Base-by-base conservation (phyloP, 2,888 invertebrate genomes). In the Epistrophe grossulariae region DNA sequence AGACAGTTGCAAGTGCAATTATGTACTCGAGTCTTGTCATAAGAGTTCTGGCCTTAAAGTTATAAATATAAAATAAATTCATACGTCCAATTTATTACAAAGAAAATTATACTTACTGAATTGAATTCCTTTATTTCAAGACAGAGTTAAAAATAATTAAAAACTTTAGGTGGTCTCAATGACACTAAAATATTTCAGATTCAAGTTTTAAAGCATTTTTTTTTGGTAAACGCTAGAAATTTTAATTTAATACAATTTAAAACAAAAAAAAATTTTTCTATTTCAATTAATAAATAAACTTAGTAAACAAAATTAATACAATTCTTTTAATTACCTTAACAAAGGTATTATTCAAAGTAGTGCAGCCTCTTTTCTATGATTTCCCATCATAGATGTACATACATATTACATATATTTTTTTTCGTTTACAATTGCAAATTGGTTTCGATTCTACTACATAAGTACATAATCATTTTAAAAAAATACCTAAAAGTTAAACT, bases 381-480 rank as follows among this genome's bases (percentile, higher is more conserved):
- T n/a, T 57, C 1, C 60, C 17, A 55, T 70, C 31, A 35, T 68
- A 19, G 17, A 43, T 52, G 10, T n/a, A 31, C 28, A 35, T 31
- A 31, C 5, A 35, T n/a, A n/a, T n/a, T n/a, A n/a, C n/a, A 35
- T 35, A 64, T 45, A 55, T 60, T 5, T 31, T 9, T 48, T 38
- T 66, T 13, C 70, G 6, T 48, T 17, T 19, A 38, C n/a, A 24
- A 13, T 72, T 24, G 0, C 57, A 45, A 79, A 62, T 83, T 68
- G 24, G n/a, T 38, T 70, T 68, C 50, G 68, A 60, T 64, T 74
- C 48, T 76, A 45, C 40, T 83, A 66, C 48, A 31, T 68, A 83
- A 83, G 83, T 83, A 83, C 83, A 83, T 83, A 19, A 52, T 62
- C 38, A 60, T 48, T n/a, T 82, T 48, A 72, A 66, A 71, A 24